These are phyloP conservation scores for Microplitis manilae DNA, from an alignment of 2,888 invertebrate genomes.

Conservation along the genomic window DNA sequence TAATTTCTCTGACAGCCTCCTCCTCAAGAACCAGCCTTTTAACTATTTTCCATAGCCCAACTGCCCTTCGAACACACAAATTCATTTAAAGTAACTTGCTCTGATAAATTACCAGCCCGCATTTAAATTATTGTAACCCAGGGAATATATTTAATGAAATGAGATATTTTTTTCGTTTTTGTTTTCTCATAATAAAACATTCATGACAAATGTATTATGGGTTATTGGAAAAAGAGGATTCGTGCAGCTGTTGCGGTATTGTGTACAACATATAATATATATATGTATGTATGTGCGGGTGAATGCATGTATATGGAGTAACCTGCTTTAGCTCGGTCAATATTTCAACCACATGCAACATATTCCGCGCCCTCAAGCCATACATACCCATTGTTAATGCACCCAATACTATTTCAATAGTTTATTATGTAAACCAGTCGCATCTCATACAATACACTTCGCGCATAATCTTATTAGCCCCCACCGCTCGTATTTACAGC, in stretches of 20 bases:
- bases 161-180: not conserved
- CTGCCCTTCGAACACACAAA: too few species aligned
- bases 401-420: constrained; percentile 9
- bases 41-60: not conserved
- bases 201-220: constrained; percentile 15
- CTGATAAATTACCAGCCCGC: too few species aligned
- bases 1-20: constrained; percentile 10
- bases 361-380: constrained; percentile 6
- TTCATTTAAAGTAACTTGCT: too few species aligned
- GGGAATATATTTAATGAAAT: not conserved
- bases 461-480: not conserved
- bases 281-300: not conserved
- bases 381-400: not conserved
- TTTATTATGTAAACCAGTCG: constrained; percentile 15
- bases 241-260: constrained; percentile 9
- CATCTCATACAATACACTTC: constrained; percentile 7
- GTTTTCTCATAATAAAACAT: not conserved
- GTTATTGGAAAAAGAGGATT: constrained; percentile 1
- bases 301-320: not conserved
- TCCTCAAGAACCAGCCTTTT: not conserved
- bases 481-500: not conserved
- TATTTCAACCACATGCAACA: constrained; percentile 7
- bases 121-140: too few species aligned
- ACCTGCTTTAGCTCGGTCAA: not conserved
- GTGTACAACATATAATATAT: not conserved